Evolutionary conservation across 2,113 vertebrate species (phyloP), one percentile per base, ranked within the genome.

Genomic region (Noctilio leporinus): DNA sequence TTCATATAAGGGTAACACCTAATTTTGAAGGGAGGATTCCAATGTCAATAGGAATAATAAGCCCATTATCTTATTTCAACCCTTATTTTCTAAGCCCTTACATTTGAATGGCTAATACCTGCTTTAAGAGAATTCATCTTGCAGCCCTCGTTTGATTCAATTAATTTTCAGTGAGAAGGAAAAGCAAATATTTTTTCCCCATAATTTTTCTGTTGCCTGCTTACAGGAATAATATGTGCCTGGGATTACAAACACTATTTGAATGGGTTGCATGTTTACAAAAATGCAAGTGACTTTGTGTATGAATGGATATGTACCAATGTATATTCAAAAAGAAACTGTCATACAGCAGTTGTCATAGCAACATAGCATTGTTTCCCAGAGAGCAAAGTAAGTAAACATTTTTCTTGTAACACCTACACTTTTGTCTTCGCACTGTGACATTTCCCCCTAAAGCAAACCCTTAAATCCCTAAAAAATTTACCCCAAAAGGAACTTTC

Each of bases 381-480:
- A 95, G 96, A 93, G 57, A 97, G 88, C 83, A 95, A 95, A 96
- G 95, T 97, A 97, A 97, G 97, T 97, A 98, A 97, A 93, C 81
- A 95, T 89, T 97, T 97, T 97, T 96, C 95, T 95, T 82, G 92
- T 89, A 92, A 96, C 94, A 95, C 88, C 40, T 38, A 57, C 96
- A 95, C 94, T 97, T 97, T 97, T 97, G 95, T 96, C 92, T 95
- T 97, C 97, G 97, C 93, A 96, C 82, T 95, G 55, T 96, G 96
- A 95, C 96, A 95, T 97, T 97, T 96, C 4, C 45, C 81, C 95
- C 96, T 97, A 93, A 96, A 97, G 97, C 90, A 95, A 96, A 75
- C 78, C 93, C 77, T 97, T 95, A 95, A 95, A 97, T 97, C 95
- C 95, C 76, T 95, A 95, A 78, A 93, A 95, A 17, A 81, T 81